Conservation (phyloP, 1,140 invertebrate genomes). For the Lanistes nyassanus region DNA sequence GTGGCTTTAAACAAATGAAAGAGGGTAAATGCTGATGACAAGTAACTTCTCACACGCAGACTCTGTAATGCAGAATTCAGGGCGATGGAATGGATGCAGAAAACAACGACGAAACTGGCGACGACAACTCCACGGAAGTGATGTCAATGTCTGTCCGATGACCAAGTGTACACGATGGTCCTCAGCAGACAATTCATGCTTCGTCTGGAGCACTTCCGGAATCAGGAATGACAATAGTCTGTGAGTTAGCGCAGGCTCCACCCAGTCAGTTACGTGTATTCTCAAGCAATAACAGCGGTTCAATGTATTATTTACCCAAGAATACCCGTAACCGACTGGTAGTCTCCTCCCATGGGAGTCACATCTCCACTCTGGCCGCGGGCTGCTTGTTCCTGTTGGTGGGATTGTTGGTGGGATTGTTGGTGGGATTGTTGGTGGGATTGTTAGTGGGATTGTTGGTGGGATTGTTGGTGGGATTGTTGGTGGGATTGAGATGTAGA, state of each 20-base stretch:
- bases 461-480: too few species aligned
- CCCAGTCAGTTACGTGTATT: conserved; percentile 93
- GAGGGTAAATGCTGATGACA: too few species aligned
- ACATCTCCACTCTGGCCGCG: too few species aligned
- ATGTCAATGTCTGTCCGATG: background rate
- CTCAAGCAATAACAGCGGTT: conserved; percentile 96
- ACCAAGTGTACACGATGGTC: background rate
- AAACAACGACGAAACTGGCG: background rate
- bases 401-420: too few species aligned
- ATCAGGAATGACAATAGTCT: background rate
- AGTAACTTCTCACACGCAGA: too few species aligned
- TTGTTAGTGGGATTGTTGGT: too few species aligned
- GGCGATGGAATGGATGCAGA: background rate
- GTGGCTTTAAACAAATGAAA: too few species aligned
- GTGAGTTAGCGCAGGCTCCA: background rate
- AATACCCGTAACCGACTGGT: conserved; percentile 86
- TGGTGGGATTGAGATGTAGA: too few species aligned
- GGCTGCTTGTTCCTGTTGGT: too few species aligned
- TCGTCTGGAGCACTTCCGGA: background rate
- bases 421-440: too few species aligned
- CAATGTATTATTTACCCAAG: conserved; percentile 95
- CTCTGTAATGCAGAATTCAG: too few species aligned
- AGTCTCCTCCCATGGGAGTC: background rate
- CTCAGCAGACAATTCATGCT: background rate
- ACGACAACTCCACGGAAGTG: background rate